Base-by-base conservation (phyloP, 1,140 invertebrate genomes). In the Pogonomyrmex barbatus region DNA sequence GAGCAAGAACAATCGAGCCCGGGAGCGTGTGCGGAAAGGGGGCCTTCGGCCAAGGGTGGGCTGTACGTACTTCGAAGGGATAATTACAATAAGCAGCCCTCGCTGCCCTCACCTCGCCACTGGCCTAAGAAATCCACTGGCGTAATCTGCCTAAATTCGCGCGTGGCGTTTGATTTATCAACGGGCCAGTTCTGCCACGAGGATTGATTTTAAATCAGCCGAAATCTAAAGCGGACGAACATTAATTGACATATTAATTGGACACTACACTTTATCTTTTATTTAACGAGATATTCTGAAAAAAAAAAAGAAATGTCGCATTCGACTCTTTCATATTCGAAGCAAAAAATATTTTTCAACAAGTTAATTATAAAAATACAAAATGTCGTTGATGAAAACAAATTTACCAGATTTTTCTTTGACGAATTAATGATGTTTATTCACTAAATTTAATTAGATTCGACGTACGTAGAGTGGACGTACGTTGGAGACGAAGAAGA, bases 1-100 rank as follows among this genome's bases (percentile, higher is more conserved):
- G 86, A 89, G 90, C 90, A 91, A 90, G 90, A 91, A 91, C 90
- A 91, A 91, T 91, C 87, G 87, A 91, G 90, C 90, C 87, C 90
- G 76, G 89, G 81, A 91, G 90, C 90, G 89, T 90, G 87, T 89
- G 85, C 89, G 70, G 82, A 88, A 75, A 70, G 63, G 88, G 76
- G 78, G 65, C n/a, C 33, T 56, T 85, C 70, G 85, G 87, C 85
- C 89, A 87, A 90, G 89, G 87, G 89, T 89, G 87, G 89, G 68
- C 47, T 73, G 60, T 86, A 87, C 85, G 71, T 89, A 91, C 87
- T 83, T 76, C 84, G 79, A 89, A 89, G 89, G 90, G 89, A 91
- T 91, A 91, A 91, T 91, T 91, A 91, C 90, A 91, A 87, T 91
- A 91, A 91, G 89, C 90, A 91, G 86, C 90, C 85, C 76, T 88